Conservation (phyloP, 2,888 invertebrate genomes). For the Corbicula japonica region DNA sequence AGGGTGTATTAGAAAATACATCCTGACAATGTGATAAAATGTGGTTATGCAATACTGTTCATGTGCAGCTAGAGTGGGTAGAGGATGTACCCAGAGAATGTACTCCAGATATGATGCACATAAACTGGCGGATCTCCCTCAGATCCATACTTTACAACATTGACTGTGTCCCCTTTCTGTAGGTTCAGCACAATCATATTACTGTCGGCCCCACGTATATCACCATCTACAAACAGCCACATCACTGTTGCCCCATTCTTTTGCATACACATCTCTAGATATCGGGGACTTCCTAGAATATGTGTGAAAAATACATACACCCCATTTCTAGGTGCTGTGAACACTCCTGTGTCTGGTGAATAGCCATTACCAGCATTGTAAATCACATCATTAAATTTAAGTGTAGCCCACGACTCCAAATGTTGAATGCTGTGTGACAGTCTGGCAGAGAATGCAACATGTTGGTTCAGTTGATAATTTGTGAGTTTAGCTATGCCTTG, state of each 20-base stretch:
- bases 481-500: no score
- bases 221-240: not conserved
- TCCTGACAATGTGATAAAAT: no score
- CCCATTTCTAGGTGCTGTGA: not conserved
- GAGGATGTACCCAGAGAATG: conserved; percentile 5
- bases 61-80: not conserved
- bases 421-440: no score
- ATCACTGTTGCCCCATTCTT: not conserved
- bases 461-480: no score
- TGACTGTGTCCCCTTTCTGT: not conserved
- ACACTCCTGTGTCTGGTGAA: not conserved
- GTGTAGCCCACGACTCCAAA: no score
- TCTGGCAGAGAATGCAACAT: no score
- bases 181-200: conserved; percentile 4
- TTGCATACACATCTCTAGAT: not conserved
- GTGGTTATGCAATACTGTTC: not conserved
- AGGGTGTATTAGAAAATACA: no score
- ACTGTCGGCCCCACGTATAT: not conserved
- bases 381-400: not conserved
- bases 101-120: not conserved
- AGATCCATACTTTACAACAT: not conserved
- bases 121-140: not conserved
- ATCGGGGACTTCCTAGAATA: not conserved
- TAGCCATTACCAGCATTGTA: not conserved
- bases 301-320: not conserved